phyloP scores from a whole-genome alignment of 35 echinoderm and acorn worm genomes.

The Heliocidaris erythrogramma region DNA sequence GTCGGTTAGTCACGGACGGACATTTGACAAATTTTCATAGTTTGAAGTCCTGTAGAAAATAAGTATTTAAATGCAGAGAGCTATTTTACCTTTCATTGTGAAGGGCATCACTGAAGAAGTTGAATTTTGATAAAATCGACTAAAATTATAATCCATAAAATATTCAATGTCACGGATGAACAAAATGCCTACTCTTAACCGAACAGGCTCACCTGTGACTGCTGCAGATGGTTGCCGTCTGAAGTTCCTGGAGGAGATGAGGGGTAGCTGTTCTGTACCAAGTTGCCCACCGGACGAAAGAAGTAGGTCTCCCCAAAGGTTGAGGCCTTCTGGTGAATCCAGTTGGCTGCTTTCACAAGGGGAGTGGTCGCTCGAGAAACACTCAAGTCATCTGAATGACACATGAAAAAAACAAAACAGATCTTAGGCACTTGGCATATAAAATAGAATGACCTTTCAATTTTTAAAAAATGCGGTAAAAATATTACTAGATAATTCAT shows the following conservation, averaged over 20 bases:
- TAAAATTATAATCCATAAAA: too few species aligned
- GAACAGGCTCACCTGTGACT: neutral
- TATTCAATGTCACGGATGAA: neutral
- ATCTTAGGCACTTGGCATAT: too few species aligned
- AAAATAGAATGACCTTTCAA: too few species aligned
- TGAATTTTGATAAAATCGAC: too few species aligned
- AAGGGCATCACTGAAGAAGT: too few species aligned
- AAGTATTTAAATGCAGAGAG: too few species aligned
- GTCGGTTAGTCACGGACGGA: too few species aligned
- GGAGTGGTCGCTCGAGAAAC: neutral
- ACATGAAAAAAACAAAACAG: neutral
- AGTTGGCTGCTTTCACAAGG: constrained; percentile 52
- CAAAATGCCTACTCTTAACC: neutral
- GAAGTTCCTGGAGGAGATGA: neutral
- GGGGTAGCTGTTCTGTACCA: constrained; percentile 37
- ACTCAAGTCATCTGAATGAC: constrained; percentile 1
- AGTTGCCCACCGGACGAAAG: constrained; percentile 51
- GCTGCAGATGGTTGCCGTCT: constrained; percentile 1
- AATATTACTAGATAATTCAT: too few species aligned
- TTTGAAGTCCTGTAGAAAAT: neutral
- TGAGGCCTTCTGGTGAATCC: constrained; percentile 65
- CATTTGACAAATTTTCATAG: too few species aligned
- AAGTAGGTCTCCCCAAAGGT: constrained; percentile 68
- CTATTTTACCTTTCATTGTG: too few species aligned
- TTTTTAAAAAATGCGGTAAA: too few species aligned